Conservation (phyloP, 2,888 invertebrate species). For the Colostygia pectinataria region DNA sequence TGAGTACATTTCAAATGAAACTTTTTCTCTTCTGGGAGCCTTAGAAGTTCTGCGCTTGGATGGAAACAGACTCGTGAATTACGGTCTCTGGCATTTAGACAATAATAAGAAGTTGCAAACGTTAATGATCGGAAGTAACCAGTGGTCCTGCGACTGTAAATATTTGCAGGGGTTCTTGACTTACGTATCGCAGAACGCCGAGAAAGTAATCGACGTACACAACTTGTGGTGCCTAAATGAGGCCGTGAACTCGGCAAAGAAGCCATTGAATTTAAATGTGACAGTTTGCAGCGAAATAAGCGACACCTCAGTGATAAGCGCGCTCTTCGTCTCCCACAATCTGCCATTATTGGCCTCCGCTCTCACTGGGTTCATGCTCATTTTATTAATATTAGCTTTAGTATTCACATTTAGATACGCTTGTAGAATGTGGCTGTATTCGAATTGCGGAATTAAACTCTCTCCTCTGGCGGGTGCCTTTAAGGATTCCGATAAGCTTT, state of each 20-base stretch:
- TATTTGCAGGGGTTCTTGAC: slow-evolving; percentile 92
- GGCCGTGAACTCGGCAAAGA: slow-evolving; percentile 86
- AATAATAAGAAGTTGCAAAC: slow-evolving; percentile 88
- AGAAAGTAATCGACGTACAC: slow-evolving; percentile 88
- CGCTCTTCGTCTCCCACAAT: slow-evolving; percentile 91
- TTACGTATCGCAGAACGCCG: slow-evolving; percentile 91
- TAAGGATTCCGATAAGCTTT: slow-evolving; percentile 93
- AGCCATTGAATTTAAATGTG: slow-evolving; percentile 91
- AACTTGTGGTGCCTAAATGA: slow-evolving; percentile 91
- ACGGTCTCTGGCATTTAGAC: slow-evolving; percentile 91
- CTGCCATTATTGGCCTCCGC: slow-evolving; percentile 91
- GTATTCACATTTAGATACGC: slow-evolving; percentile 94
- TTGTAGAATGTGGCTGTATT: slow-evolving; percentile 94
- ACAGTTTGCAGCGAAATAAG: slow-evolving; percentile 93
- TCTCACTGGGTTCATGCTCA: slow-evolving; percentile 89
- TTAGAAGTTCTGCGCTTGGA: slow-evolving; percentile 92
- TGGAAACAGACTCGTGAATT: slow-evolving; percentile 91
- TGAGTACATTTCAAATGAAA: slow-evolving; percentile 90
- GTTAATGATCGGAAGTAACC: slow-evolving; percentile 90
- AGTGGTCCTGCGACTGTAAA: slow-evolving; percentile 95
- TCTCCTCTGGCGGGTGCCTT: slow-evolving; percentile 87
- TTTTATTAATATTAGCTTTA: slow-evolving; percentile 89
- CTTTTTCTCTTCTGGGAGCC: slow-evolving; percentile 89
- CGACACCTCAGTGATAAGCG: slow-evolving; percentile 90
- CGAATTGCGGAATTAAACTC: slow-evolving; percentile 92